Base-by-base conservation (phyloP, 2,888 invertebrate genomes). In the Leptothorax acervorum region DNA sequence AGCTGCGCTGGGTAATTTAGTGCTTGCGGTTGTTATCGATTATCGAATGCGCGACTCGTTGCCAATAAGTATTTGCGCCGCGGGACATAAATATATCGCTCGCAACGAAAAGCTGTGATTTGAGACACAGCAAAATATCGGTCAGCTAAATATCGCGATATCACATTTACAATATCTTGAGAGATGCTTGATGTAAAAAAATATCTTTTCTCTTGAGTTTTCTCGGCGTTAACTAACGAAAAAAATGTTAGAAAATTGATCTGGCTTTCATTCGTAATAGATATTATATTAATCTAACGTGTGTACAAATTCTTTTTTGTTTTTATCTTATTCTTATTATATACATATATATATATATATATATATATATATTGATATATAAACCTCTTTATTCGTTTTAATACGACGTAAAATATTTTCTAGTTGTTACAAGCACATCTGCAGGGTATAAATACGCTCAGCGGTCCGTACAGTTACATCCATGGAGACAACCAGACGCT, bases 21-120 rank as follows among this genome's bases (percentile, higher is more conserved):
- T 70, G 78, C 78, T 76, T 66, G 48, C 83, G 83, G 48, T 66
- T 70, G 68, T 62, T 70, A 83, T 79, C 68, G 78, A 83, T 79
- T 70, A 83, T 68, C 62, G 83, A 42, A 39, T 39, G 53, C 63
- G 82, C 63, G 51, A 70, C 31, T 78, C 66, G 51, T 78, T 79
- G 35, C 66, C 66, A 63, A 45, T 65, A 82, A 76, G 82, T 78
- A 82, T 57, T 79, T 60, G 48, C 35, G 76, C 79, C 55, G 65
- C 45, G 12, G 65, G 63, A 66, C 66, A 60, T 75, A 82, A 78
- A 55, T 78, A 63, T 71, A 74, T 71, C 35, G 39, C 12, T 42
- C 42, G 42, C 39, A 62, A 79, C 23, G 75, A 76, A 18, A 39
- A 63, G 53, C 51, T 15, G 28, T 63, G 55, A 76, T 53, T 63